Conservation (phyloP, 2,888 invertebrate genomes). For the Drosophila incognita region DNA sequence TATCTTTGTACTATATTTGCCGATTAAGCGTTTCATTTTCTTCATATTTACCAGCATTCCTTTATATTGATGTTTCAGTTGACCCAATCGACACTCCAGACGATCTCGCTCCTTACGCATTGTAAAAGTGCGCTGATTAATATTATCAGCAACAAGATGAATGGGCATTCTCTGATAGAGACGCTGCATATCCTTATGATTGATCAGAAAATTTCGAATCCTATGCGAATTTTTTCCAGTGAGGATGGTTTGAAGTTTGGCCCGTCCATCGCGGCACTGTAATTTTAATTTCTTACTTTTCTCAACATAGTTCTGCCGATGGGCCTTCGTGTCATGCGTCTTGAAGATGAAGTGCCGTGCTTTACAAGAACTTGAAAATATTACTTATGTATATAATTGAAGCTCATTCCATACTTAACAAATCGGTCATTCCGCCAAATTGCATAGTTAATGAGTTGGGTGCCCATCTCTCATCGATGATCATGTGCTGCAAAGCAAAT, state of each 20-base stretch:
- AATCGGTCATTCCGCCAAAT: slow-evolving; percentile 77
- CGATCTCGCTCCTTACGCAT: slow-evolving; percentile 83
- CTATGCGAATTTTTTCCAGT: slow-evolving; percentile 68
- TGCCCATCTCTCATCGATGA: slow-evolving; percentile 82
- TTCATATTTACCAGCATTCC: slow-evolving; percentile 65
- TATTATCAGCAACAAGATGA: slow-evolving; percentile 80
- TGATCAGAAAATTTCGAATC: slow-evolving; percentile 80
- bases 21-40: background rate
- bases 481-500: slow-evolving; percentile 79
- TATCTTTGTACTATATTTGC: background rate
- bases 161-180: slow-evolving; percentile 83
- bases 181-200: slow-evolving; percentile 82
- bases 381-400: background rate
- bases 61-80: slow-evolving; percentile 70
- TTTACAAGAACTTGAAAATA: slow-evolving; percentile 18
- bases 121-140: slow-evolving; percentile 83
- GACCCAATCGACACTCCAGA: slow-evolving; percentile 64
- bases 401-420: slow-evolving; percentile 72
- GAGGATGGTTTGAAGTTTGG: slow-evolving; percentile 75
- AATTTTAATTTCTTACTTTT: slow-evolving; percentile 69
- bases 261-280: slow-evolving; percentile 79
- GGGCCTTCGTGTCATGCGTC: slow-evolving; percentile 66
- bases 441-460: slow-evolving; percentile 74
- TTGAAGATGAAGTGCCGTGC: slow-evolving; percentile 74
- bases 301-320: slow-evolving; percentile 55